Evolutionary conservation across 2,113 vertebrate species (phyloP), one percentile per base, ranked within the genome.

Genomic region (Phodopus roborovskii): DNA sequence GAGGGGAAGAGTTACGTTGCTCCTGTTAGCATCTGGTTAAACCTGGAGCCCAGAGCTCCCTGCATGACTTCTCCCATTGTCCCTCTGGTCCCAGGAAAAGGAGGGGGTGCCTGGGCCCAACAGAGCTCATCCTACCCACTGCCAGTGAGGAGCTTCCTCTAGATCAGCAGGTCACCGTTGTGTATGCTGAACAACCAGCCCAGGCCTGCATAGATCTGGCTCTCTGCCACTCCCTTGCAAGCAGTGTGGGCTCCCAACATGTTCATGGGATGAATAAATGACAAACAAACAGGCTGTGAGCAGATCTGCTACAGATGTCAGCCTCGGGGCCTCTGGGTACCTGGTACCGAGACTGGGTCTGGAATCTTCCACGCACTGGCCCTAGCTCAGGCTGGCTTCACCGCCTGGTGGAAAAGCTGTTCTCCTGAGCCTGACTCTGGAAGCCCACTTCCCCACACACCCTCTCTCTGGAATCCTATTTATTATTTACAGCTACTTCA

Each of bases 381-480:
- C 68, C 19, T 24, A 17, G 50, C n/a, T 90, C 89, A 70, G 39
- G 28, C 62, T 7, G 5, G 71, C 6, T 71, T 81, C 2, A 24
- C 81, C 77, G 56, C 70, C 24, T 70, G 58, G 58, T 11, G 0
- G 1, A 28, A 94, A 83, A 58, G 75, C 33, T 71, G 39, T 28
- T 1, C 4, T 50, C n/a, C 73, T 17, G 62, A 60, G 50, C 60
- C 42, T n/a, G 62, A 45, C 1, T 26, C 81, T 39, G 12, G 11
- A 77, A 30, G 13, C 26, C 86, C 70, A 50, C 24, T 66, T 82
- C 11, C 74, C 45, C 64, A 94, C n/a, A n/a, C n/a, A n/a, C 53
- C 45, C 77, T 28, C 7, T 56, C 94, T 82, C 36, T 92, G 96
- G 95, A 95, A 95, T 98, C n/a, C 85, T 89, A 86, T 83, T 71